Base-by-base conservation (phyloP, 2,113 vertebrate species). In the Oreocharis arfaki region DNA sequence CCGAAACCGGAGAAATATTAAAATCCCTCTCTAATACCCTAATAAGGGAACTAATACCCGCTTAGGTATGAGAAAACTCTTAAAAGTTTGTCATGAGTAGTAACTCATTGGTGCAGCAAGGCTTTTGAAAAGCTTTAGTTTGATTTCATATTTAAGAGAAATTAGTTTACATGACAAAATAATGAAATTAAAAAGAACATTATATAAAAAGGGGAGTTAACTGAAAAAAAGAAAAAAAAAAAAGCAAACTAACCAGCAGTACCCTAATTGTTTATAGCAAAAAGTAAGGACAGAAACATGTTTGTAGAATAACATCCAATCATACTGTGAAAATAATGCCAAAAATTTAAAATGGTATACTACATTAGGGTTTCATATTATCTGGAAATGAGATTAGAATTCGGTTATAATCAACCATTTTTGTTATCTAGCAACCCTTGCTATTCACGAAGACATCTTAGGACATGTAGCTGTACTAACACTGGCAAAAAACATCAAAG, bases 241-340 rank as follows among this genome's bases (percentile, higher is more conserved):
- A 6, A 1, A 2, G 3, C 5, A 37, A 55, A 39, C 3, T 28
- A 86, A 53, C 8, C 10, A 9, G 1, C 2, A 53, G 6, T 26
- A 44, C 17, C 4, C 9, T 60, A 35, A 17, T 4, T 70, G 4
- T 17, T 91, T 59, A 18, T 35, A 17, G 6, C 41, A 33, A 79
- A 82, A 63, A 35, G 32, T 8, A 53, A 50, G 57, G 4, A 33
- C 6, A 44, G 27, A 78, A 33, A 65, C 0, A 16, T 41, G 70
- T 60, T 69, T 61, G 24, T 46, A 30, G 13, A 37, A 17, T 11
- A 65, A 18, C 1, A 0, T 47, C 23, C 0, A 0, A 39, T 56
- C 52, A 33, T 9, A 19, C 14, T 67, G 9, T 71, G 32, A 49
- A 61, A 83, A 70, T 30, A 76, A 41, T 2, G 4, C 9, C 7